These are phyloP conservation scores for Himalopsyche kuldschensis DNA, from an alignment of 2,888 invertebrate species.

Conservation along the genomic window DNA sequence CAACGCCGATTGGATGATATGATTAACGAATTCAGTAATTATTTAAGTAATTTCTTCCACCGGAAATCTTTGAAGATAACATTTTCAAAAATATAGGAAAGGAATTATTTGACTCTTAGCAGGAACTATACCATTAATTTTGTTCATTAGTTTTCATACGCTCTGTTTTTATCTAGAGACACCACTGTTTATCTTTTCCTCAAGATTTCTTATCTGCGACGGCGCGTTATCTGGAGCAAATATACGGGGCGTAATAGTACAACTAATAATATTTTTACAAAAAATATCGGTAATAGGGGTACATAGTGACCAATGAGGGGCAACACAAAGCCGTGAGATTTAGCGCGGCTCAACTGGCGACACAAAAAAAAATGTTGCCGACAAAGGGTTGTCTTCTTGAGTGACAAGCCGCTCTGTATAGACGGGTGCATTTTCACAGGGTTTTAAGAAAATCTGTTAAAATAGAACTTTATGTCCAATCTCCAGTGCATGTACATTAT, in stretches of 20 bases:
- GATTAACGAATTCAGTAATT: no score
- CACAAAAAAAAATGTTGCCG: constrained; percentile 15
- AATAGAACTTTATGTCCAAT: no score
- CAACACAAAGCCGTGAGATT: constrained; percentile 23
- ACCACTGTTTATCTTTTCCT: neutral
- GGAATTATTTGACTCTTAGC: no score
- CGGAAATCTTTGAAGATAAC: no score
- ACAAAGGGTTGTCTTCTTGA: constrained; percentile 17
- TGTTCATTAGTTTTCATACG: no score
- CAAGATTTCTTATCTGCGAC: constrained; percentile 7
- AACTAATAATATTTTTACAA: neutral
- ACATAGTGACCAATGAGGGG: neutral
- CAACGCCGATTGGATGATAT: no score
- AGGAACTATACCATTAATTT: no score
- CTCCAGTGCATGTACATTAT: no score
- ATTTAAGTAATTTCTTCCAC: no score
- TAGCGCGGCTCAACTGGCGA: constrained; percentile 19
- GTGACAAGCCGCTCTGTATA: constrained; percentile 3
- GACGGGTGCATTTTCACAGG: neutral
- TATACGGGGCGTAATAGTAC: neutral
- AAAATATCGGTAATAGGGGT: neutral
- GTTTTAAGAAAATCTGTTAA: neutral
- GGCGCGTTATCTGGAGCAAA: neutral
- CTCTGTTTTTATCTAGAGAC: neutral
- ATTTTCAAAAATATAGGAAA: no score